Evolutionary conservation across 2,113 vertebrate genomes (phyloP).

Genomic region (Erythrolamprus reginae): DNA sequence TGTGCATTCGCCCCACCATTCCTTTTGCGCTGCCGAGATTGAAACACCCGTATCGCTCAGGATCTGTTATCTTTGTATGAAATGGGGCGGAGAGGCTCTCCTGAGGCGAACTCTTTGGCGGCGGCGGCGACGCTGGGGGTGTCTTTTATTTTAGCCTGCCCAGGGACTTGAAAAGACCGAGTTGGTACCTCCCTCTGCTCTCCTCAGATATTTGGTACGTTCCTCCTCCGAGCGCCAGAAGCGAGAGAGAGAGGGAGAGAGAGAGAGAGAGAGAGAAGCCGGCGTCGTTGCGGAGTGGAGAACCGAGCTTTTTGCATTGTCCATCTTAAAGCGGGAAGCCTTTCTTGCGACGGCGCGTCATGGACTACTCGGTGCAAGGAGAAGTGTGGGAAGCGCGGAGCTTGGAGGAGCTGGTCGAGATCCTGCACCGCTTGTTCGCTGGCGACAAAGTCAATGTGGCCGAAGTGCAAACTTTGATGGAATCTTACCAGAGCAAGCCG

Average conservation of each 20-base stretch:
- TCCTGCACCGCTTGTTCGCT: constrained; percentile 80
- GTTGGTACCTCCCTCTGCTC: constrained; percentile 10
- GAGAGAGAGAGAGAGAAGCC: constrained; percentile 12
- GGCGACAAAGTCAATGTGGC: constrained; percentile 79
- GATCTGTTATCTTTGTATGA: background rate
- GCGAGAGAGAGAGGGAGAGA: constrained; percentile 49
- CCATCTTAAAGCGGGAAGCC: background rate
- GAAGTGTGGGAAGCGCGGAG: constrained; percentile 74
- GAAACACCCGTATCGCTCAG: no score
- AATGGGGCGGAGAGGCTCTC: no score
- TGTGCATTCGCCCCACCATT: background rate
- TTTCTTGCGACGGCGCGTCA: constrained; percentile 19
- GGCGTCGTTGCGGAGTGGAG: no score
- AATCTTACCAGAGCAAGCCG: constrained; percentile 85
- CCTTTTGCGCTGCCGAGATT: background rate
- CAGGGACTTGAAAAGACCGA: background rate
- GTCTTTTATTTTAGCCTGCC: background rate
- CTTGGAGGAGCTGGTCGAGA: constrained; percentile 78
- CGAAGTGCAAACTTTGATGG: constrained; percentile 86
- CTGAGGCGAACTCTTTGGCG: no score
- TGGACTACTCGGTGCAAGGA: constrained; percentile 71
- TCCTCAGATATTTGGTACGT: constrained; percentile 57
- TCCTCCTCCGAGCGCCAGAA: constrained; percentile 47
- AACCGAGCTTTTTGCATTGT: background rate
- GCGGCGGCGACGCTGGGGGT: background rate